These are phyloP conservation scores for Cotesia chilonis DNA, from an alignment of 1,140 invertebrate species.

Conservation along the genomic window DNA sequence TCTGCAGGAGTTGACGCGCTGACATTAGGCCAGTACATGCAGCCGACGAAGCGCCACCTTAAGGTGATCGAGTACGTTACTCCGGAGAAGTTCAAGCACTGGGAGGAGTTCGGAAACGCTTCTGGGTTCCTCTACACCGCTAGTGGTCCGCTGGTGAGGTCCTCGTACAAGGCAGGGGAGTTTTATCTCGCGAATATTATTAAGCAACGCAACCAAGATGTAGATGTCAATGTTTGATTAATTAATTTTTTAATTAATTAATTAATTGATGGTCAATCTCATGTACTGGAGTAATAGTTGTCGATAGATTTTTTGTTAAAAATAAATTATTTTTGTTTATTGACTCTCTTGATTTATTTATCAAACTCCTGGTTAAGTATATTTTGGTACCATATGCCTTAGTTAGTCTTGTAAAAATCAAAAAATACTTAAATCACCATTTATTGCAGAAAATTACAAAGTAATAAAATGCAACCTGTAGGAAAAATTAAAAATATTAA, in stretches of 20 bases:
- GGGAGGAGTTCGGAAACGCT: slow-evolving; percentile 85
- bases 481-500: slow-evolving; percentile 29
- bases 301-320: too few relatives aligned
- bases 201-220: slow-evolving; percentile 62
- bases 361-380: too few relatives aligned
- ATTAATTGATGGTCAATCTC: too few relatives aligned
- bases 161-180: slow-evolving; percentile 97
- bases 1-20: slow-evolving; percentile 89
- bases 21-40: slow-evolving; percentile 99
- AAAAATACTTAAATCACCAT: too few relatives aligned
- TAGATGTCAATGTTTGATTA: slow-evolving; percentile 13
- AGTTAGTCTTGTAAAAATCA: too few relatives aligned
- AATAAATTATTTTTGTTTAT: too few relatives aligned
- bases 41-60: slow-evolving; percentile 95
- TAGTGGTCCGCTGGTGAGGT: slow-evolving; percentile 95
- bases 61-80: slow-evolving; percentile 98
- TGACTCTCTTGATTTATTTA: too few relatives aligned
- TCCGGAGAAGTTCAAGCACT: slow-evolving; percentile 92
- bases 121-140: slow-evolving; percentile 97
- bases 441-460: too few relatives aligned
- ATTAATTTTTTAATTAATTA: slow-evolving; percentile 7
- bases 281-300: too few relatives aligned
- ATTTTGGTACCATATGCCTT: too few relatives aligned
- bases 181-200: slow-evolving; percentile 87
- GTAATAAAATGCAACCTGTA: too few relatives aligned